Evolutionary conservation across 2,113 vertebrate genomes (phyloP).

Genomic region (Odontesthes bonariensis): DNA sequence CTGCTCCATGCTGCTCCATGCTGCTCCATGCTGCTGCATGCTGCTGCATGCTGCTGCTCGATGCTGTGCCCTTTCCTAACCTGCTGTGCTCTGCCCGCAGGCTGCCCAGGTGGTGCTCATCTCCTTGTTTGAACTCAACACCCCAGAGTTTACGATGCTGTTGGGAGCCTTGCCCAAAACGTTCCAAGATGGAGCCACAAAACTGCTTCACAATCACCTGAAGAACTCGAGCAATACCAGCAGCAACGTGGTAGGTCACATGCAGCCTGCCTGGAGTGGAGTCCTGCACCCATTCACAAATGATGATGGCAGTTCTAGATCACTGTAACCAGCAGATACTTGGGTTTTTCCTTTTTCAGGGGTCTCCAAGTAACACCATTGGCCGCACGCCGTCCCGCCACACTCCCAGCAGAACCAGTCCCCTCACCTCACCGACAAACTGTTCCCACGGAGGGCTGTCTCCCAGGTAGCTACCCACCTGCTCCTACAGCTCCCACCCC

Average conservation of each 20-base stretch:
- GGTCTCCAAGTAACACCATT: constrained; percentile 96
- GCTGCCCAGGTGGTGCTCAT: constrained; percentile 98
- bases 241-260: constrained; percentile 86
- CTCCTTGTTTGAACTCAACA: constrained; percentile 97
- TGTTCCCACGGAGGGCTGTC: constrained; percentile 98
- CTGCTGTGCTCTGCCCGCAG: constrained; percentile 72
- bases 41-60: no score
- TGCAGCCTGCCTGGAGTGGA: neutral
- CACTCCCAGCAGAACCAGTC: constrained; percentile 93
- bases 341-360: constrained; percentile 76
- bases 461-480: constrained; percentile 87
- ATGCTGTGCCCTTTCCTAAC: constrained; percentile 19
- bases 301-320: no score
- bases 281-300: no score
- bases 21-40: no score
- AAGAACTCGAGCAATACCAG: constrained; percentile 95
- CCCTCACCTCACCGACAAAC: constrained; percentile 96
- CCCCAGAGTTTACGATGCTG: constrained; percentile 99
- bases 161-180: constrained; percentile 99
- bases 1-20: no score
- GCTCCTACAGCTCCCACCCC: neutral
- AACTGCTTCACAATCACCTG: constrained; percentile 97
- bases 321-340: no score
- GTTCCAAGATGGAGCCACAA: constrained; percentile 99
- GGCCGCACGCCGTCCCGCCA: constrained; percentile 91